These are phyloP conservation scores for Hylia prasina DNA, from an alignment of 2,113 vertebrate genomes.

Conservation along the genomic window DNA sequence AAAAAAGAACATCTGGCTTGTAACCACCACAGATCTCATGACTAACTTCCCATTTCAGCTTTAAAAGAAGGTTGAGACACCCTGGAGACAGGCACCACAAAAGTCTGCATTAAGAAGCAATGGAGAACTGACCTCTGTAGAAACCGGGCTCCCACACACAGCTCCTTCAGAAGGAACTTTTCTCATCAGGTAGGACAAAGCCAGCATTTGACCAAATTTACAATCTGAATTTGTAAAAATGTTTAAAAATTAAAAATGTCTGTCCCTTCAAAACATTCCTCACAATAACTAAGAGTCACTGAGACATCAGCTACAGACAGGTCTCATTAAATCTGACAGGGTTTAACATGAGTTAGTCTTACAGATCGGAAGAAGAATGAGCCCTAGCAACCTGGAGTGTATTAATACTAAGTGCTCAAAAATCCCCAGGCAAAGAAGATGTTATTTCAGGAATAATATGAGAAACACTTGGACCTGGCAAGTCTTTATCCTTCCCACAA, in stretches of 20 bases:
- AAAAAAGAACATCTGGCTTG: slow-evolving; percentile 6
- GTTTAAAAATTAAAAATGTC: neutral
- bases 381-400: neutral
- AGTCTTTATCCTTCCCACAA: neutral
- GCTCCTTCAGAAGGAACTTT: neutral
- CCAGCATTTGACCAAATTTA: neutral
- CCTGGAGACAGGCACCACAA: neutral
- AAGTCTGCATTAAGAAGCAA: neutral
- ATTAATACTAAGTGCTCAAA: neutral
- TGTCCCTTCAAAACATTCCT: neutral
- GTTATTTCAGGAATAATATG: neutral
- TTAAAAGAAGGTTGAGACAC: neutral
- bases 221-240: neutral
- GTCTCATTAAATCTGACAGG: neutral
- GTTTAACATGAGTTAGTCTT: neutral
- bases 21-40: slow-evolving; percentile 23
- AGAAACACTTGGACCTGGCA: neutral
- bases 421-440: neutral
- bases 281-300: neutral
- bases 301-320: neutral
- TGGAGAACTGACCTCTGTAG: neutral
- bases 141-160: neutral
- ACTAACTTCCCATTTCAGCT: slow-evolving; percentile 55
- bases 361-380: neutral
- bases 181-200: neutral